A percentile compares a stretch with the other conserved stretches of the same genome.
These are phyloP conservation scores for Chlamydotis undulata DNA, from an alignment of 2,113 vertebrate species.

Conservation along the genomic window DNA sequence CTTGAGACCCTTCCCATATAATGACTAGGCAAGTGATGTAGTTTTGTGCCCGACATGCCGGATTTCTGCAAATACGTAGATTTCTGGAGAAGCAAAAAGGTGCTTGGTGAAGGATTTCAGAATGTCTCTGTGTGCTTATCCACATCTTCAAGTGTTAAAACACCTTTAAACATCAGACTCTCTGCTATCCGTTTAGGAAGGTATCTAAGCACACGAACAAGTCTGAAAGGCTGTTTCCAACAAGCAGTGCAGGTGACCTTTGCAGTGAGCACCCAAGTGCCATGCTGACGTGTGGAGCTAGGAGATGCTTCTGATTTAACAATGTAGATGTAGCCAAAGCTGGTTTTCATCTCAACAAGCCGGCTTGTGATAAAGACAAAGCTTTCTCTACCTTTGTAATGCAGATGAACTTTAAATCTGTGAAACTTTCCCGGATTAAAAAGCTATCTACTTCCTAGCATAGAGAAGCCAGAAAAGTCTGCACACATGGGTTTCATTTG, in stretches of 20 bases:
- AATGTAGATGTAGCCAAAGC: not conserved
- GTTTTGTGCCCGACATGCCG: not conserved
- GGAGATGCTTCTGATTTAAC: not conserved
- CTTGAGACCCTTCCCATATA: not conserved
- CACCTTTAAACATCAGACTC: not conserved
- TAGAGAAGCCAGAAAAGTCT: not conserved
- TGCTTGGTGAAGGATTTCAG: not conserved
- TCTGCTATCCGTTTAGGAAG: not conserved
- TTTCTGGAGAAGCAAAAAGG: not conserved
- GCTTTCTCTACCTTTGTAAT: not conserved
- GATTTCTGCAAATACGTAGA: not conserved
- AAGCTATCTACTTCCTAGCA: not conserved
- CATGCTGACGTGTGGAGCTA: not conserved
- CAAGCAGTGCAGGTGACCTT: not conserved
- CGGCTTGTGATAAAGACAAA: not conserved
- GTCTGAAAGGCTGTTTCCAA: not conserved
- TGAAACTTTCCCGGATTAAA: not conserved
- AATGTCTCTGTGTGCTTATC: not conserved
- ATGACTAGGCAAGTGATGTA: not conserved
- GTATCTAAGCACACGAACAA: not conserved
- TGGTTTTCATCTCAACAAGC: not conserved
- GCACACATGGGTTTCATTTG: constrained; percentile 29
- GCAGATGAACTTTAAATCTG: not conserved
- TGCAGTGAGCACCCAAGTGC: not conserved
- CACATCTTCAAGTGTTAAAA: not conserved